Evolutionary conservation across 35 echinoderm and acorn worm species (phyloP), one percentile per base, ranked within the genome.

Genomic region (Amphiura filiformis): DNA sequence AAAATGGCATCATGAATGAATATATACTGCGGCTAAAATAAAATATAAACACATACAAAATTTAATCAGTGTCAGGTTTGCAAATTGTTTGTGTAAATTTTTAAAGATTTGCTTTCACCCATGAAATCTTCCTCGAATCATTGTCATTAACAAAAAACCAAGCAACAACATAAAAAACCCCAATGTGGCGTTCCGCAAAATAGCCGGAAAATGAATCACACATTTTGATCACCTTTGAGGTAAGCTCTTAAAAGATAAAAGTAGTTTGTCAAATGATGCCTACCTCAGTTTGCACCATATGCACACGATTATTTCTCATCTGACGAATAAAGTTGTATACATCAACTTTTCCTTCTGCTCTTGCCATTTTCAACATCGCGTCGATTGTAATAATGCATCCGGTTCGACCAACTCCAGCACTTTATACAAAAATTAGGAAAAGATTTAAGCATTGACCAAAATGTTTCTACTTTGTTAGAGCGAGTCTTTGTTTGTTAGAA

Each of bases 321-420:
- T 76, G 56, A 37, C 78, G 77, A n/a, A 87, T 80, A 82, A 82
- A 92, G 28, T 92, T 86, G 39, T 82, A 88, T 56, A 92, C 65
- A 56, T 81, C 56, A 0, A 88, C 78, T 65, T 82, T 52, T 76
- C 65, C 61, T 18, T 83, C 90, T 31, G 79, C 52, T 57, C 64
- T 76, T 4, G 84, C 44, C 3, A 80, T 56, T 52, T 92, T 85
- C 77, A 92, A 26, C 47, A 92, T 87, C n/a, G 84, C 56, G 61
- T 87, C 86, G 28, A 92, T 34, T 2, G 80, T 80, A 15, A 92
- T 35, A 39, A 92, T 88, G 0, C 79, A 76, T 4, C 90, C 90
- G 13, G 90, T 92, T 11, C 77, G 77, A 39, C 90, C 85, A 76
- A 86, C 85, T 82, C 90, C 90, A 77, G 86, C 90, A 78, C 90